Conservation (phyloP, 2,888 invertebrate species). For the Gisinianus flammeolus region DNA sequence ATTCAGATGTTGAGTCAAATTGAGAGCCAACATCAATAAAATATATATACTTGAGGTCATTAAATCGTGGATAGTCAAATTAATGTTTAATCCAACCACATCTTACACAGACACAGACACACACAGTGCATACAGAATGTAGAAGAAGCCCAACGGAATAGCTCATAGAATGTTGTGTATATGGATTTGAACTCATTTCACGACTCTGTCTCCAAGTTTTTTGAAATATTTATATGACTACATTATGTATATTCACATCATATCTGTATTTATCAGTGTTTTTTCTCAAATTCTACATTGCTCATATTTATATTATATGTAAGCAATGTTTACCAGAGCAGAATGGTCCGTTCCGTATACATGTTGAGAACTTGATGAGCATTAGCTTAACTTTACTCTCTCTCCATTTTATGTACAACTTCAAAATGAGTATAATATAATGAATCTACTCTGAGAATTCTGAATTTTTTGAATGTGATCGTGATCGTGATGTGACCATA, state of each 20-base stretch:
- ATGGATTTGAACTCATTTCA: not conserved
- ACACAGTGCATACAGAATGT: too few species aligned
- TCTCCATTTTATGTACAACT: too few species aligned
- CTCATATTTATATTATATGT: not conserved
- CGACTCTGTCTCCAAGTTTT: not conserved
- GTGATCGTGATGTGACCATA: slow-evolving; percentile 9
- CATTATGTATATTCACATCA: not conserved
- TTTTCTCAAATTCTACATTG: not conserved
- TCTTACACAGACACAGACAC: too few species aligned
- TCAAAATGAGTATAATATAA: too few species aligned
- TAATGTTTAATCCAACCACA: too few species aligned
- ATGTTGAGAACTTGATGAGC: not conserved
- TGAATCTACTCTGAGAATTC: not conserved
- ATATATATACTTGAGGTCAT: too few species aligned
- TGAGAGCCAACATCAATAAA: too few species aligned
- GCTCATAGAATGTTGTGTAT: not conserved
- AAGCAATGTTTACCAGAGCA: slow-evolving; percentile 35
- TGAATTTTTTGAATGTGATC: not conserved
- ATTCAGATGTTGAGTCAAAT: too few species aligned
- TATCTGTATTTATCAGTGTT: not conserved
- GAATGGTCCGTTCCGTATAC: not conserved
- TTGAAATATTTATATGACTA: too few species aligned
- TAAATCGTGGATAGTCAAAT: too few species aligned
- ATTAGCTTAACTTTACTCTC: not conserved
- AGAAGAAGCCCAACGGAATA: too few species aligned